Evolutionary conservation across 2,797 vertebrate species (phyloP), one percentile per base, ranked within the genome.

Genomic region (Danionella dracula): DNA sequence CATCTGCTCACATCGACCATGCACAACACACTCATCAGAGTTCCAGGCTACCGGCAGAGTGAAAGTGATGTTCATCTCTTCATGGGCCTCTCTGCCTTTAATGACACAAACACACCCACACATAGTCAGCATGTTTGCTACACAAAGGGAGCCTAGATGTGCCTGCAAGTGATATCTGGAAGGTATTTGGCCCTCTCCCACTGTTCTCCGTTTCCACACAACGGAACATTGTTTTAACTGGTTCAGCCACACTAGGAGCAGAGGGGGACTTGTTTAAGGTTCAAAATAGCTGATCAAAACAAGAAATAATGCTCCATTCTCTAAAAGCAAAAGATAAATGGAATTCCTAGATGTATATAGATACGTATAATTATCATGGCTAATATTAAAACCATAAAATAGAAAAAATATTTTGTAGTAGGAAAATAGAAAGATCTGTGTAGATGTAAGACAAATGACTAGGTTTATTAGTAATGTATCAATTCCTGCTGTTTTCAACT

Each of bases 31-130:
- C 69, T 99, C 97, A 0, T 99, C 97, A 0, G 95, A 93, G 72
- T 91, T 98, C 96, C 97, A 99, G 72, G 94, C 93, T 3, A 91
- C 81, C 0, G 97, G 97, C 79, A 99, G 82, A 1, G 94, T 96
- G 78, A 99, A 99, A 0, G 95, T 99, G 71, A 99, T 94, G 79
- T 99, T 99, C 74, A 99, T 93, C 68, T 99, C 97, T 82, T 98
- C 95, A 0, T 98, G 94, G 72, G 94, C 92, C 85, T 95, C 94
- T 73, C 93, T 91, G 77, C 96, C 97, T 98, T 66, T 29, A 34
- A 7, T 37, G 15, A 66, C 6, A 68, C 10, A 41, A 23, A 46
- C 19, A 57, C 23, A 70, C 15, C 9, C 31, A 56, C 29, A 57
- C 31, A 46, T 5, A 66, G 44, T 38, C 41, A 55, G 44, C 27